Evolutionary conservation across 1,140 invertebrate species (phyloP).

Genomic region (Polyergus mexicanus): DNA sequence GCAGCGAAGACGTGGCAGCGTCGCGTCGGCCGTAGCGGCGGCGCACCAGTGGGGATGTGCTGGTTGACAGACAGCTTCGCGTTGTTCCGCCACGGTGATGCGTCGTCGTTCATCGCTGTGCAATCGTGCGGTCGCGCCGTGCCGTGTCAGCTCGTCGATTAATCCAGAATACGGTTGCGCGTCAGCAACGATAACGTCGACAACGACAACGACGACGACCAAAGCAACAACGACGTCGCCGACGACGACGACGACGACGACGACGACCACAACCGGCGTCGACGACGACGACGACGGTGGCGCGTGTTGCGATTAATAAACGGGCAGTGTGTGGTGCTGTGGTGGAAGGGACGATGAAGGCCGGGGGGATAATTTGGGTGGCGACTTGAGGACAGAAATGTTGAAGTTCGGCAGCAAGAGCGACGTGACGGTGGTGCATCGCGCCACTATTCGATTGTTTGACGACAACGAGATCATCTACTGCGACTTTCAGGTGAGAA

Average conservation of each 20-base stretch:
- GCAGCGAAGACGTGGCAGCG: conserved; percentile 61
- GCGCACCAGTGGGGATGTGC: conserved; percentile 52
- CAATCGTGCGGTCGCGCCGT: conserved; percentile 63
- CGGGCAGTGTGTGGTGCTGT: conserved; percentile 81
- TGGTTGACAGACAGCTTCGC: conserved; percentile 70
- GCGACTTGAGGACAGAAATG: conserved; percentile 87
- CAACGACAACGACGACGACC: conserved; percentile 10
- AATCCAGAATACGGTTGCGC: conserved; percentile 53
- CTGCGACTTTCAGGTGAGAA: conserved; percentile 96
- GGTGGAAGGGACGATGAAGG: conserved; percentile 79
- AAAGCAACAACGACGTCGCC: conserved; percentile 3
- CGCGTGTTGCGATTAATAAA: conserved; percentile 67
- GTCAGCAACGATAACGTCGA: conserved; percentile 11
- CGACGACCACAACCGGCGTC: conserved; percentile 38
- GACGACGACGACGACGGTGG: conserved; percentile 49
- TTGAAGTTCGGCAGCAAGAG: conserved; percentile 93
- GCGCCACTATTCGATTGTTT: conserved; percentile 96
- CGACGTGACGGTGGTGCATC: conserved; percentile 95
- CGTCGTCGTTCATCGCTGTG: conserved; percentile 62
- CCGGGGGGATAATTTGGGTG: conserved; percentile 79
- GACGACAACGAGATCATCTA: conserved; percentile 98
- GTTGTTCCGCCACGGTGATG: conserved; percentile 71
- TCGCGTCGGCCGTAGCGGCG: conserved; percentile 55
- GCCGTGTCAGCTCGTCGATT: conserved; percentile 43
- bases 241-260: conserved; percentile 42